Base-by-base conservation (phyloP, 2,113 vertebrate species). In the Egretta garzetta region DNA sequence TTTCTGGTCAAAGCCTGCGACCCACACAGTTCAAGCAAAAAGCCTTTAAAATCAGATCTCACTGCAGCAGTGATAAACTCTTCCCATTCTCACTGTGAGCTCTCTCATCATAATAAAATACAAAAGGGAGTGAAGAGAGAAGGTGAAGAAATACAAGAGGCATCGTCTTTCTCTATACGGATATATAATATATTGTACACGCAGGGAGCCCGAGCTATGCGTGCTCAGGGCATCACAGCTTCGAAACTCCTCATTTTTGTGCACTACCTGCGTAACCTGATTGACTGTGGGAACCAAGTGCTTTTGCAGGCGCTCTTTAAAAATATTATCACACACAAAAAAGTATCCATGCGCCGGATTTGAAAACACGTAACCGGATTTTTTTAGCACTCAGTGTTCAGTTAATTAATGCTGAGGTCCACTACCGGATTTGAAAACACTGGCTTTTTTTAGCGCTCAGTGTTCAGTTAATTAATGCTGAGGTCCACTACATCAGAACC, bases 201-300 rank as follows among this genome's bases (percentile, higher is more conserved):
- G 21, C 4, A 28, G 24, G 41, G n/a, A 58, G 41, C 7, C 45
- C 7, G 23, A 83, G 66, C n/a, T 50, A 0, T 4, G 53, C 70
- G 35, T 35, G 73, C 8, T n/a, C 17, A 52, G 35, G 66, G 52
- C 80, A 47, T 28, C 43, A 10, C 0, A 75, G 81, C 49, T 39
- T 33, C 30, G 80, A 76, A 86, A 49, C 15, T 26, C 49, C n/a
- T 7, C 20, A 1, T 8, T 86, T 86, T 12, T 52, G 26, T 19
- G 35, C 67, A 23, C 5, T 30, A 27, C 37, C 21, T 33, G 72
- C 12, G 3, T 30, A 28, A 79, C 43, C 33, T 5, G 27, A 43
- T 2, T 2, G 41, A 22, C 14, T 4, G 1, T 0, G 45, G 55
- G 39, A 74, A 62, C 19, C 58, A 43, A 9, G 2, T 2, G 37